Percentiles rank a stretch among this genome's conserved stretches.
phyloP scores from a whole-genome alignment of 2,797 vertebrate species.

The Clarias platycephalus region DNA sequence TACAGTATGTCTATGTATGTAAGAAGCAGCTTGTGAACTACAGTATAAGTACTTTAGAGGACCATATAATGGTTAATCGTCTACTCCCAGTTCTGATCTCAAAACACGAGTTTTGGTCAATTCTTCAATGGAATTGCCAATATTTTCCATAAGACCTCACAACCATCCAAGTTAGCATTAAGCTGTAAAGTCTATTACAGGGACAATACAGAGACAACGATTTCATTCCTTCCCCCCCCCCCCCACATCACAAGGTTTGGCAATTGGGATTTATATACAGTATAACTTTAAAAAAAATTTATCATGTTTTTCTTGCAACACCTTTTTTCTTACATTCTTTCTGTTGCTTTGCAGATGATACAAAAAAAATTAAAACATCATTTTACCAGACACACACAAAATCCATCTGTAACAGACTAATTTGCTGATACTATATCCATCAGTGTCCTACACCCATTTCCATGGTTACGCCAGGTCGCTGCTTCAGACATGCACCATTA shows the following conservation, averaged over 20 bases:
- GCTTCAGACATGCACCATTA: conserved; percentile 27
- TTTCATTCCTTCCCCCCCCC: neutral
- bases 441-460: conserved; percentile 14
- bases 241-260: neutral
- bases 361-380: neutral
- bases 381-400: neutral
- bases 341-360: neutral
- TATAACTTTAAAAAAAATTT: too few relatives aligned
- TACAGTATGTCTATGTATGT: too few relatives aligned
- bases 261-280: neutral
- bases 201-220: neutral
- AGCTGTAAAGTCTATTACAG: neutral
- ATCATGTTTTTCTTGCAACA: neutral
- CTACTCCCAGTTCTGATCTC: neutral
- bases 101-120: neutral
- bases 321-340: neutral
- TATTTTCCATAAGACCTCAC: neutral
- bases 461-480: conserved; percentile 16
- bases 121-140: too few relatives aligned
- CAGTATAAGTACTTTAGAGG: neutral
- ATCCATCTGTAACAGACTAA: neutral
- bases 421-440: conserved; percentile 13
- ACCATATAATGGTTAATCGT: neutral
- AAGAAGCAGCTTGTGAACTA: neutral
- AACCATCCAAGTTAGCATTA: neutral